A percentile compares a stretch with the other conserved stretches of the same genome.
These are phyloP conservation scores for Ianthella basta DNA, from an alignment of 37 sponge, comb jelly and placozoan species.

Conservation along the genomic window DNA sequence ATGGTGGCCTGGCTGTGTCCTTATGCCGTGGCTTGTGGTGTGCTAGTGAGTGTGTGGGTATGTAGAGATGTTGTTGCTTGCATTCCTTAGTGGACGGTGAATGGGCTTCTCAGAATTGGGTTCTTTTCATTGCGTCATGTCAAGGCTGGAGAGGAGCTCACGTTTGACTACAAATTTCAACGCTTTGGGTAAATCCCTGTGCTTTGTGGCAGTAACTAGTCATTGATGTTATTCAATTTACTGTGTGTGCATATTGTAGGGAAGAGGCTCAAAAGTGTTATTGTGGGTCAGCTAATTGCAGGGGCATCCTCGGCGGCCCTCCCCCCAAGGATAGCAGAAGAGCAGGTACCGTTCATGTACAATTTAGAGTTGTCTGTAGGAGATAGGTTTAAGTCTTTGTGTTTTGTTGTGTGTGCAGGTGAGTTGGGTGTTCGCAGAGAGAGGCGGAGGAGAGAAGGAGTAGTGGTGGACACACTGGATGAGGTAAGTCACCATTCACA, in stretches of 20 bases:
- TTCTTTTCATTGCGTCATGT: slow-evolving; percentile 87
- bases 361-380: no score
- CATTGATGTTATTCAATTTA: neutral
- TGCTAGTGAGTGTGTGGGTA: no score
- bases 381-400: neutral
- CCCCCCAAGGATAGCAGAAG: slow-evolving; percentile 51
- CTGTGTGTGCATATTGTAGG: slow-evolving; percentile 35
- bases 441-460: slow-evolving; percentile 23
- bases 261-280: slow-evolving; percentile 94
- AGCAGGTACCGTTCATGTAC: no score
- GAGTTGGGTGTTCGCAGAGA: neutral
- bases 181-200: slow-evolving; percentile 81
- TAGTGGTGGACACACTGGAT: slow-evolving; percentile 22
- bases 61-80: no score
- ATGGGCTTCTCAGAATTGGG: slow-evolving; percentile 90
- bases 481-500: neutral
- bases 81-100: slow-evolving; percentile 87
- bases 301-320: slow-evolving; percentile 84
- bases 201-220: neutral
- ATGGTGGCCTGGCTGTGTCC: no score
- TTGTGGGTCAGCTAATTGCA: slow-evolving; percentile 91
- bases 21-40: no score
- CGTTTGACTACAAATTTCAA: slow-evolving; percentile 98
- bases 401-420: slow-evolving; percentile 12
- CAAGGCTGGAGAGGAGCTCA: slow-evolving; percentile 77